Base-by-base conservation (phyloP, 2,888 invertebrate species). In the Therioaphis trifolii region DNA sequence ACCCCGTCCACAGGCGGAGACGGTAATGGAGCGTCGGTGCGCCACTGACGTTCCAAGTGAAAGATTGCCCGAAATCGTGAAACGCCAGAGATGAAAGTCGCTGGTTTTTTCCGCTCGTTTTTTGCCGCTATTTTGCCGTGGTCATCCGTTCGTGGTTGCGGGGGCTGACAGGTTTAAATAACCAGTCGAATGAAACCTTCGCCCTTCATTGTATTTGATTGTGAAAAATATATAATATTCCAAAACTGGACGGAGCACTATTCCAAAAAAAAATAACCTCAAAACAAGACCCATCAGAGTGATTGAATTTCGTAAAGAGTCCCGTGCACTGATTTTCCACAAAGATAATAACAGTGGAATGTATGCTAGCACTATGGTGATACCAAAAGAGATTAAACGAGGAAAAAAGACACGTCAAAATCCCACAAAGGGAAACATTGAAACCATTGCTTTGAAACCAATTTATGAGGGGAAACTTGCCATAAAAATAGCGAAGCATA, bases 81-180 rank as follows among this genome's bases (percentile, higher is more conserved):
- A n/a, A n/a, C n/a, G n/a, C n/a, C n/a, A n/a, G n/a, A n/a, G n/a
- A n/a, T n/a, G n/a, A n/a, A n/a, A n/a, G n/a, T n/a, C n/a, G n/a
- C n/a, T n/a, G n/a, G n/a, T n/a, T n/a, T n/a, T n/a, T n/a, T n/a
- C n/a, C n/a, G n/a, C n/a, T n/a, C n/a, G n/a, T n/a, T n/a, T n/a
- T n/a, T n/a, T n/a, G n/a, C n/a, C n/a, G n/a, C n/a, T n/a, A n/a
- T n/a, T n/a, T n/a, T n/a, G n/a, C n/a, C n/a, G n/a, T n/a, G n/a
- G n/a, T n/a, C n/a, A n/a, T n/a, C n/a, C n/a, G n/a, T n/a, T n/a
- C n/a, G n/a, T n/a, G n/a, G n/a, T n/a, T n/a, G n/a, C n/a, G n/a
- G n/a, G n/a, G n/a, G n/a, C n/a, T n/a, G 43, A 29, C 52, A 85
- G 18, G 43, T 76, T 69, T 69, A 82, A 21, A n/a, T 68, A 66